phyloP scores from a whole-genome alignment of 2,113 vertebrate species.

The Embiotoca jacksoni region DNA sequence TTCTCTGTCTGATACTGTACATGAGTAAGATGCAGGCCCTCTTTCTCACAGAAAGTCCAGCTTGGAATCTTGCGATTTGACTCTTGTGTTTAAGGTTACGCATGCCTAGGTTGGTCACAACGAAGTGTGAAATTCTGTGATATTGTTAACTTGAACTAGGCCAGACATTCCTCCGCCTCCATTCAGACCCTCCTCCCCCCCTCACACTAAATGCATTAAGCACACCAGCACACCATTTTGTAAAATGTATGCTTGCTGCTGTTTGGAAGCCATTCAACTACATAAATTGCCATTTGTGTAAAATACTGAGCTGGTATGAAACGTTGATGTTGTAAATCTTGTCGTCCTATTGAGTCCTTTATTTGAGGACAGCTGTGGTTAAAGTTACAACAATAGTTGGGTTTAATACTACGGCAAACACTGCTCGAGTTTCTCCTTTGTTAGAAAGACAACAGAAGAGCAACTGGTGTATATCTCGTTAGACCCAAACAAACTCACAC shows the following conservation, averaged over 20 bases:
- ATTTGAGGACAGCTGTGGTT: neutral
- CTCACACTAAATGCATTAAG: neutral
- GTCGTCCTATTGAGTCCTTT: neutral
- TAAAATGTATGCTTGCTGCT: neutral
- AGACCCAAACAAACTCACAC: neutral
- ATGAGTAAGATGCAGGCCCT: neutral
- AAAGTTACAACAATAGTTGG: neutral
- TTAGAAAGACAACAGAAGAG: conserved; percentile 12
- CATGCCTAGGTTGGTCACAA: conserved; percentile 55
- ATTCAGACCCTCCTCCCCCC: conserved; percentile 3
- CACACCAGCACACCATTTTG: conserved; percentile 7
- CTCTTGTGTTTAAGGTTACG: conserved; percentile 65
- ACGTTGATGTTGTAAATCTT: neutral
- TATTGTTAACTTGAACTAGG: conserved; percentile 73
- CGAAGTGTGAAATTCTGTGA: conserved; percentile 69
- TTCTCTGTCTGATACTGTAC: conserved; percentile 15
- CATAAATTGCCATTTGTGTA: neutral
- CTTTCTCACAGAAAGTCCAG: conserved; percentile 26
- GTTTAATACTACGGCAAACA: neutral
- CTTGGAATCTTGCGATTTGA: conserved; percentile 61
- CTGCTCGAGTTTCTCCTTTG: neutral
- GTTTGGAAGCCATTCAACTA: neutral
- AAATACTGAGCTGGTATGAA: neutral
- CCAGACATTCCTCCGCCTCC: conserved; percentile 46
- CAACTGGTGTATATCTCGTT: neutral